Evolutionary conservation across 2,888 invertebrate genomes (phyloP), one percentile per base, ranked within the genome.

Genomic region (Synanthedon vespiformis): DNA sequence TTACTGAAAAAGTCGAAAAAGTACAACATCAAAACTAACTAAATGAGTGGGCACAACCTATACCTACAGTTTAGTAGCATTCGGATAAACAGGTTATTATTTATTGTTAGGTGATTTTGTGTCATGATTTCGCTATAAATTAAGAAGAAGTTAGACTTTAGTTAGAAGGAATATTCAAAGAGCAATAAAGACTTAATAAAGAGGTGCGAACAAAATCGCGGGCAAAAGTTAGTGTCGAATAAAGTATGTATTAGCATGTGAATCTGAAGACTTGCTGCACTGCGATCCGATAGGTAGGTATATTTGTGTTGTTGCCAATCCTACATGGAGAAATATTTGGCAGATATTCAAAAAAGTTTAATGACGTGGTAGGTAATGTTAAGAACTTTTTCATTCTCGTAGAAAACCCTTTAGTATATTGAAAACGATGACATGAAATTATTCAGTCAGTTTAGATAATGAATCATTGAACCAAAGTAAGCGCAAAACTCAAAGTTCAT

Each of bases 361-460:
- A 12, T 53, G 11, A 52, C 40, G 13, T 51, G 40, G 53, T 56
- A 49, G 8, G 53, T 49, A 49, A 53, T 14, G 53, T 55, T 52
- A 55, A 53, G 53, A 56, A 55, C 53, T 53, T 52, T 40, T 56
- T 56, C 50, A 54, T 56, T 51, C 52, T 56, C 50, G 53, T 56
- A 14, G 53, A 55, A 55, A 55, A 56, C 27, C 55, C 54, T 16
- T 49, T 55, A 52, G 54, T 52, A 56, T 44, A n/a, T 54, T 41
- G 51, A 56, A 54, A 52, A 53, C 48, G 41, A 52, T 10, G 52
- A 54, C 50, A 52, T 55, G 51, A 51, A 50, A 50, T 54, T 52
- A 55, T 55, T 55, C 14, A 48, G 54, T 51, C 51, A 52, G 54
- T 55, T 52, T 55, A 49, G 12, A 22, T 49, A 12, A 49, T 49